Evolutionary conservation across 2,888 invertebrate species (phyloP).

Genomic region (Stenodera caucasica): DNA sequence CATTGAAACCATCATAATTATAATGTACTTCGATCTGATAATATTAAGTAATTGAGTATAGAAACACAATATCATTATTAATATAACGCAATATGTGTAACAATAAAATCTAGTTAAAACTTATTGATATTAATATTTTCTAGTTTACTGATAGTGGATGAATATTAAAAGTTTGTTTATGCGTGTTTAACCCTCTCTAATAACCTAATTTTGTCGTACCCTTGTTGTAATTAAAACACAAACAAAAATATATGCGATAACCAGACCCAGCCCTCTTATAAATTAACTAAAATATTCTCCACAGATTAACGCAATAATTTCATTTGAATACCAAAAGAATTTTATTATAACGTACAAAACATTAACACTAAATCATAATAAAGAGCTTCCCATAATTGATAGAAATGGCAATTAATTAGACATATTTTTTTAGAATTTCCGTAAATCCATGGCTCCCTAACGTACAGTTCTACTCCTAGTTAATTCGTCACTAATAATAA

Average conservation of each 20-base stretch:
- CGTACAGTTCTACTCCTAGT: background rate
- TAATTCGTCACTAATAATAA: background rate
- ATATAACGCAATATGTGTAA: background rate
- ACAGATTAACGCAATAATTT: constrained; percentile 2
- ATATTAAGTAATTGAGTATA: constrained; percentile 23
- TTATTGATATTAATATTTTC: background rate
- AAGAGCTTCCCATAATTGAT: too few species aligned
- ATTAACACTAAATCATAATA: too few species aligned
- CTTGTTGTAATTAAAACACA: constrained; percentile 22
- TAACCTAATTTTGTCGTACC: constrained; percentile 21
- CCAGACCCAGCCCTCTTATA: constrained; percentile 15
- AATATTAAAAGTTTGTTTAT: constrained; percentile 23
- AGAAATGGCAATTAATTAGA: too few species aligned
- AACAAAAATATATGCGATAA: constrained; percentile 20
- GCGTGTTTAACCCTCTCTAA: constrained; percentile 19
- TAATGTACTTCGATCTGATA: constrained; percentile 12
- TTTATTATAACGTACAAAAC: too few species aligned
- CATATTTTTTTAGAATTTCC: too few species aligned
- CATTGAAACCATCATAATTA: constrained; percentile 10
- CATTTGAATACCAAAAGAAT: background rate
- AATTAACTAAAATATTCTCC: constrained; percentile 18
- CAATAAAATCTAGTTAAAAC: constrained; percentile 2
- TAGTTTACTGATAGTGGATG: background rate
- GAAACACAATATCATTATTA: background rate
- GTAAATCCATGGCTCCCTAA: background rate